phyloP scores from a whole-genome alignment of 2,113 vertebrate species.

The Sorex fumeus region DNA sequence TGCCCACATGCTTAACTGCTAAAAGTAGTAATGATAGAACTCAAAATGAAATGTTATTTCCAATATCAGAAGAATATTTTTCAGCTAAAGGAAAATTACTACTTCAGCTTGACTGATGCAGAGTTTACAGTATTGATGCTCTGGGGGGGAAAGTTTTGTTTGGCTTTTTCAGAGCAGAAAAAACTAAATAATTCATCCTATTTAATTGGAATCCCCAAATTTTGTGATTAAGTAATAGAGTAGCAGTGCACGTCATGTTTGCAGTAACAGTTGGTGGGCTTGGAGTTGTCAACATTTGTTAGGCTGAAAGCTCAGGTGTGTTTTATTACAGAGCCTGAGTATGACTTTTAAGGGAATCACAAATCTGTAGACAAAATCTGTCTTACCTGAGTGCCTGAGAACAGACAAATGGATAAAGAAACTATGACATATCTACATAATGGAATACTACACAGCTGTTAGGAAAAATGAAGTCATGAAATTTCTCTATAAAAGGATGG shows the following conservation, averaged over 20 bases:
- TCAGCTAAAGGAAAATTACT: slow-evolving; percentile 40
- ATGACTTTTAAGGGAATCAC: too few species aligned
- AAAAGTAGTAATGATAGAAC: not conserved
- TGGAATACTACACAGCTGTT: too few species aligned
- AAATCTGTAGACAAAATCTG: too few species aligned
- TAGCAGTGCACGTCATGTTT: not conserved
- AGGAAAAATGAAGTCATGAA: too few species aligned
- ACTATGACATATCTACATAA: too few species aligned
- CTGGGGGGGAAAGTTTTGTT: not conserved
- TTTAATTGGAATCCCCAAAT: slow-evolving; percentile 50
- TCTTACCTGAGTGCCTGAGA: too few species aligned
- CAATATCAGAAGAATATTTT: slow-evolving; percentile 41
- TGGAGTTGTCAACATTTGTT: not conserved
- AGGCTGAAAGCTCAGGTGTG: not conserved
- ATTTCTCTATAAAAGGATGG: too few species aligned
- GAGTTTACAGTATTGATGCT: slow-evolving; percentile 5
- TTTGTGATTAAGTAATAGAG: slow-evolving; percentile 40
- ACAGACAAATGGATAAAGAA: too few species aligned
- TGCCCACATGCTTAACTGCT: too few species aligned
- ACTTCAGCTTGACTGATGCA: not conserved
- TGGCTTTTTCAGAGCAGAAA: slow-evolving; percentile 32
- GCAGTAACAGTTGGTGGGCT: not conserved
- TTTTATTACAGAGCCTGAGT: not conserved
- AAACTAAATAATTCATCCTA: not conserved
- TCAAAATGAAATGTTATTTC: slow-evolving; percentile 58